phyloP scores from a whole-genome alignment of 2,888 invertebrate genomes.

The Laothoe populi region DNA sequence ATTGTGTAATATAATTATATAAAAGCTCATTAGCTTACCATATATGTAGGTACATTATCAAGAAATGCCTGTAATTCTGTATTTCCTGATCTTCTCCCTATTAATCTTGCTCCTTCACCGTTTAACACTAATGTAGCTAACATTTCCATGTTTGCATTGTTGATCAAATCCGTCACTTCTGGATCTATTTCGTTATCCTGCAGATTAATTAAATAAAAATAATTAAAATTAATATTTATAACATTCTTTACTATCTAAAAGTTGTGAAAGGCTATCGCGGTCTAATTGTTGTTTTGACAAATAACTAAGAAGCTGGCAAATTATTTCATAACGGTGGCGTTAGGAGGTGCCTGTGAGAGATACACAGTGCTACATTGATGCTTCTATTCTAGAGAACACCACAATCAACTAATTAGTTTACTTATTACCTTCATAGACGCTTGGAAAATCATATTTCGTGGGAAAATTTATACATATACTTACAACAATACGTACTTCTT shows the following conservation, averaged over 20 bases:
- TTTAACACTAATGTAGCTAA: conserved; percentile 94
- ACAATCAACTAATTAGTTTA: conserved; percentile 70
- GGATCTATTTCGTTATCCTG: conserved; percentile 85
- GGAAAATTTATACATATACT: conserved; percentile 65
- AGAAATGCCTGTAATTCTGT: conserved; percentile 94
- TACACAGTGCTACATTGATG: conserved; percentile 77
- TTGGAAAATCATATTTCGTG: conserved; percentile 62
- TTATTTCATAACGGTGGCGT: conserved; percentile 75
- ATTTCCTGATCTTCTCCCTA: conserved; percentile 89
- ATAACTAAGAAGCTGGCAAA: conserved; percentile 81
- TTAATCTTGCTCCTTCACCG: conserved; percentile 92
- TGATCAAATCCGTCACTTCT: conserved; percentile 88
- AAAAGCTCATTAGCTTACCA: too few relatives aligned
- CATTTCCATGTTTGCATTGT: conserved; percentile 93
- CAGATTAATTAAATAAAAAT: conserved; percentile 36
- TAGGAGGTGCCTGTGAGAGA: conserved; percentile 72
- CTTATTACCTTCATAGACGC: conserved; percentile 71
- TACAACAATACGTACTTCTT: conserved; percentile 74
- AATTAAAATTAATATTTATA: background rate
- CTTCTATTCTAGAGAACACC: conserved; percentile 77
- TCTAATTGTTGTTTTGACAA: conserved; percentile 56
- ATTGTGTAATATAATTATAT: background rate
- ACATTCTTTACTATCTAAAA: background rate
- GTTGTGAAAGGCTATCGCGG: conserved; percentile 58
- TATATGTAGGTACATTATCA: conserved; percentile 93